A percentile compares a stretch with the other conserved stretches of the same genome.
Evolutionary conservation across 2,888 invertebrate genomes (phyloP).

Genomic region (Napeogenes sylphis): DNA sequence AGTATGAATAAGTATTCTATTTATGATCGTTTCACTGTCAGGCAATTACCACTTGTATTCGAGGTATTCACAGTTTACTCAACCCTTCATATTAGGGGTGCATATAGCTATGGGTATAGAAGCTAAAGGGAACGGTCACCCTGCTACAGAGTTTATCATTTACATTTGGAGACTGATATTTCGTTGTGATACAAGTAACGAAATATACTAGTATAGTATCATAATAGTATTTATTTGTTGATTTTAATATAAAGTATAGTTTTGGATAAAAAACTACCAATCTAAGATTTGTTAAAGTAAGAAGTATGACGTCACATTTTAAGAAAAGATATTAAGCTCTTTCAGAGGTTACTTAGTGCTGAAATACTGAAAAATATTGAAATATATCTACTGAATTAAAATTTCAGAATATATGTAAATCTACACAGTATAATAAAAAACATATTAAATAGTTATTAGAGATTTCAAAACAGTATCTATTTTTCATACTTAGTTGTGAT

Average conservation of each 20-base stretch:
- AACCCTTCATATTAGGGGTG: slow-evolving; percentile 5
- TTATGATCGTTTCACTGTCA: neutral
- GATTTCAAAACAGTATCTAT: too few relatives aligned
- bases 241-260: slow-evolving; percentile 1
- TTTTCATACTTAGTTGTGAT: too few relatives aligned
- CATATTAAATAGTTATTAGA: too few relatives aligned
- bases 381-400: too few relatives aligned
- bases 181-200: neutral
- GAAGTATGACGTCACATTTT: too few relatives aligned
- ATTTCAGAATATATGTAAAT: too few relatives aligned
- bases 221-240: neutral
- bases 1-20: neutral
- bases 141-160: slow-evolving; percentile 2
- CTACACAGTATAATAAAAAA: too few relatives aligned
- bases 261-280: too few relatives aligned
- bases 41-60: slow-evolving; percentile 7
- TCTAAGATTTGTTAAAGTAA: too few relatives aligned
- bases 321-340: too few relatives aligned
- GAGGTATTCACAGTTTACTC: neutral
- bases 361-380: too few relatives aligned
- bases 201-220: neutral
- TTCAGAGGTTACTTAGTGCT: too few relatives aligned
- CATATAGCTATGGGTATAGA: neutral
- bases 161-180: slow-evolving; percentile 1
- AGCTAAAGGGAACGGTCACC: neutral